Base-by-base conservation (phyloP, 2,113 vertebrate genomes). In the Ondatra zibethicus region DNA sequence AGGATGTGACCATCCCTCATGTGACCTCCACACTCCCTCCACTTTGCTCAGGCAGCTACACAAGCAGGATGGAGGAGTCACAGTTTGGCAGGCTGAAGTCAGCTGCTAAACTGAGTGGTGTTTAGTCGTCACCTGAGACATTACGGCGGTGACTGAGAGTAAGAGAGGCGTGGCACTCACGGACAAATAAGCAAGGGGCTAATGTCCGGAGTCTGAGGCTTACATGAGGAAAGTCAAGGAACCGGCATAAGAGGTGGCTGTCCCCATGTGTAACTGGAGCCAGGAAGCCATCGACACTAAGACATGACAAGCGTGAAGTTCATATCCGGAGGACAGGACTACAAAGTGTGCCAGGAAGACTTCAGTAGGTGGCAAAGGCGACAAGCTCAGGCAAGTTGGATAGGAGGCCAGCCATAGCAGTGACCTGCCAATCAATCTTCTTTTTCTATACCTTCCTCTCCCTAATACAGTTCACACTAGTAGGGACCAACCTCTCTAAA, bases 161-260 rank as follows among this genome's bases (percentile, higher is more conserved):
- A 5, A n/a, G 72, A 58, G 23, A 88, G 36, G 31, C 5, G 0
- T 16, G 39, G 88, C 23, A 5, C 25, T 16, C 10, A 0, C 25
- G 16, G 45, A 63, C 23, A 68, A 25, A 3, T 9, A 31, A 36
- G 47, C 21, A 19, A 45, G 36, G 33, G 19, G 7, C 7, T 5
- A 7, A 0, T 0, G 14, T 12, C 27, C 21, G 0, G 36, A 19
- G 73, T 7, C 45, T 0, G 0, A 23, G 45, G 36, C 39, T 39
- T 55, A 16, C 29, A 12, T 21, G 33, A 88, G 36, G 42, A 29
- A 10, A 33, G 19, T 6, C n/a, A 7, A 80, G 55, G 33, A 0
- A 1, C 29, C 14, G 10, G 27, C 17, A 12, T 23, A 21, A 68
- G 42, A 68, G 16, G 21, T 81, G 4, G 33, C 13, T 31, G 4